A percentile compares a stretch with the other conserved stretches of the same genome.
Conservation (phyloP, 2,888 invertebrate genomes). For the Phortica okadai region DNA sequence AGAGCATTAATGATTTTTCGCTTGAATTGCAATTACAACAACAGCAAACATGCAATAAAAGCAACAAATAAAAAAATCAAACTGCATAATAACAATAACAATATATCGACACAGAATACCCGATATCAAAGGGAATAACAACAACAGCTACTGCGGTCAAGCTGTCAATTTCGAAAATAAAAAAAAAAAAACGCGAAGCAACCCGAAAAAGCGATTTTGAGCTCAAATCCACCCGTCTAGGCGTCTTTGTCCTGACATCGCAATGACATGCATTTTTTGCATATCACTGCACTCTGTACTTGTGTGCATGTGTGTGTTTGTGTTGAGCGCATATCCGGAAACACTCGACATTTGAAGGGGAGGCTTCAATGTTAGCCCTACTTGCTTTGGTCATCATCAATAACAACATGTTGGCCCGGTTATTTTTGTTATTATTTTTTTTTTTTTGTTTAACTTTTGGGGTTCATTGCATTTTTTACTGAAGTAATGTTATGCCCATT, state of each 20-base stretch:
- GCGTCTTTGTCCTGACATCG: constrained; percentile 49
- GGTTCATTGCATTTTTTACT: constrained; percentile 66
- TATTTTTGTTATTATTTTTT: constrained; percentile 13
- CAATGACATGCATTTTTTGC: constrained; percentile 70
- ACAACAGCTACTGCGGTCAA: constrained; percentile 67
- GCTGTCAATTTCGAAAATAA: constrained; percentile 65
- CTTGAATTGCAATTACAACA: constrained; percentile 71
- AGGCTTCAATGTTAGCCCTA: background rate
- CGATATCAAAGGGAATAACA: constrained; percentile 49
- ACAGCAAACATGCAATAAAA: constrained; percentile 41
- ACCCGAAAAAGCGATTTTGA: constrained; percentile 35
- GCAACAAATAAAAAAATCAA: constrained; percentile 29
- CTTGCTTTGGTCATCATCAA: constrained; percentile 12
- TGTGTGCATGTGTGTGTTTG: constrained; percentile 32
- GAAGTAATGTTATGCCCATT: constrained; percentile 70
- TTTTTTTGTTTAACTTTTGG: constrained; percentile 35
- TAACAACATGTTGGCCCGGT: background rate
- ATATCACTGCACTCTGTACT: constrained; percentile 63
- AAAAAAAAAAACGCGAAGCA: constrained; percentile 59
- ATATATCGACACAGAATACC: constrained; percentile 53
- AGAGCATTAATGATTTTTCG: constrained; percentile 75
- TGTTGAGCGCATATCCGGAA: constrained; percentile 36
- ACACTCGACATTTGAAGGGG: constrained; percentile 53
- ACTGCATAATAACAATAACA: constrained; percentile 64
- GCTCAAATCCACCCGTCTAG: constrained; percentile 31